Conservation (phyloP, 2,113 vertebrate genomes). For the Platysternon megacephalum region DNA sequence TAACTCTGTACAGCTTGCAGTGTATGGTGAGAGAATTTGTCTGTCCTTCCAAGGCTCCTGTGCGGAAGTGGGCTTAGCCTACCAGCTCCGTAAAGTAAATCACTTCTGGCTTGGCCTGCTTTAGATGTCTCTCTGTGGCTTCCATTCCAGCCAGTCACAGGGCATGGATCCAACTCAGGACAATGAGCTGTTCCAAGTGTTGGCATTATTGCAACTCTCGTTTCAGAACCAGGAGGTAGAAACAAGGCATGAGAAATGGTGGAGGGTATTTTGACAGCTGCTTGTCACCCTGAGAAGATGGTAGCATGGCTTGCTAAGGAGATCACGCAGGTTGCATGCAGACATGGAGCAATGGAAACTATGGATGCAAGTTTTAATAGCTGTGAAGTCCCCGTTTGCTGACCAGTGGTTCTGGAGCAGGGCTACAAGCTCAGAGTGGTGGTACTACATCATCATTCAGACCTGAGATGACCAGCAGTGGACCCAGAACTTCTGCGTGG, state of each 20-base stretch:
- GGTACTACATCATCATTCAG: fast-evolving
- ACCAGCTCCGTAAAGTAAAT: not conserved
- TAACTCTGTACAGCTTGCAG: not conserved
- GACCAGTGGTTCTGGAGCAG: not conserved
- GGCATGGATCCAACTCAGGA: not conserved
- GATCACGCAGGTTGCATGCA: not conserved
- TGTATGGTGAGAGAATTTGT: fast-evolving
- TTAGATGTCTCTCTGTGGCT: not conserved
- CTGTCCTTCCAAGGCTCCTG: not conserved
- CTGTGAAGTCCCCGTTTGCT: not conserved
- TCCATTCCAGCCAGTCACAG: not conserved
- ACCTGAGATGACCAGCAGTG: fast-evolving
- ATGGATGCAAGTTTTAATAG: not conserved
- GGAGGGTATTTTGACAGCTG: not conserved
- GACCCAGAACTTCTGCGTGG: fast-evolving
- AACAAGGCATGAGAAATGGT: not conserved
- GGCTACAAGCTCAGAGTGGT: fast-evolving
- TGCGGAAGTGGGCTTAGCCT: fast-evolving
- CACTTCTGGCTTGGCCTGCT: not conserved
- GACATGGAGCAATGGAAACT: not conserved
- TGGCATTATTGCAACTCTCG: fast-evolving
- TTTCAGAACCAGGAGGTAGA: not conserved
- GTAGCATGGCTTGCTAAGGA: not conserved
- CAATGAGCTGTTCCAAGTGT: fast-evolving
- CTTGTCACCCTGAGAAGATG: fast-evolving